These are phyloP conservation scores for Temnothorax ravouxi DNA, from an alignment of 2,888 invertebrate genomes.

Conservation along the genomic window DNA sequence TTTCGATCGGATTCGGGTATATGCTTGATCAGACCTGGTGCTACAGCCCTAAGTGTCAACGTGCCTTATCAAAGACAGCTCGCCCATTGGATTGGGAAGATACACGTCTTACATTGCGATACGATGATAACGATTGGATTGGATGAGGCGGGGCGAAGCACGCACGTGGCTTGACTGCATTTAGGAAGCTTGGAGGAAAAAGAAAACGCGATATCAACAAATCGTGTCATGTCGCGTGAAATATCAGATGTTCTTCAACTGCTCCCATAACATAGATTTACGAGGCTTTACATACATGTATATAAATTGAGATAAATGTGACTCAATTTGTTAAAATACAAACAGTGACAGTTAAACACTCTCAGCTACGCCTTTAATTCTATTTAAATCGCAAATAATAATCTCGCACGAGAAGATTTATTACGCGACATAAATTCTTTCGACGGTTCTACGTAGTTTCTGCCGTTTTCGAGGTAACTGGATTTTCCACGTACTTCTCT, in stretches of 20 bases:
- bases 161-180: background rate
- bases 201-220: background rate
- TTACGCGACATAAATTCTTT: background rate
- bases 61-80: conserved; percentile 14
- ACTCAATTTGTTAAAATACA: background rate
- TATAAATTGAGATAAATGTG: background rate
- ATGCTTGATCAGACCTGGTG: conserved; percentile 11
- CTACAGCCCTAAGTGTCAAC: conserved; percentile 11
- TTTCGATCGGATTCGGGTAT: conserved; percentile 29
- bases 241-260: background rate
- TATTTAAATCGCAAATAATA: background rate
- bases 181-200: background rate
- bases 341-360: background rate
- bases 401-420: background rate
- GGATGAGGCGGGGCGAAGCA: background rate
- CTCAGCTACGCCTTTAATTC: background rate
- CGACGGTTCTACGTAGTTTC: background rate
- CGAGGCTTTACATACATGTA: background rate
- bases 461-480: background rate
- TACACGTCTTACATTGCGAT: conserved; percentile 5
- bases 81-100: background rate
- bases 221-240: background rate
- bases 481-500: background rate
- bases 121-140: background rate
- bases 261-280: background rate